phyloP scores from a whole-genome alignment of 64 coral and sea anemone species.

The Hydrozoanthus tunicans region DNA sequence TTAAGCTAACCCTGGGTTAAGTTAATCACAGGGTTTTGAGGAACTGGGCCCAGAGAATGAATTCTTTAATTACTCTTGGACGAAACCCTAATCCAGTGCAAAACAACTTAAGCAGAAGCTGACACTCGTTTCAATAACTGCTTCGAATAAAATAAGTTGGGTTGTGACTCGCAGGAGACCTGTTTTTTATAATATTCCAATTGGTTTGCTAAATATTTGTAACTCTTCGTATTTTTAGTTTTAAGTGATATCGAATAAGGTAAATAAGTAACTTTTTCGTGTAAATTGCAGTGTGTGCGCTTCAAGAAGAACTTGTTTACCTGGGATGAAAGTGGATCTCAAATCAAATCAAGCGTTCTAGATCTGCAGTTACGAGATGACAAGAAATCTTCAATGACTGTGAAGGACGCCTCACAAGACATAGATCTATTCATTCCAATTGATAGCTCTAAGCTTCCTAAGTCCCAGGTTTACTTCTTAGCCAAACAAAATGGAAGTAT shows the following conservation, averaged over 20 bases:
- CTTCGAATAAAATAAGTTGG: no score
- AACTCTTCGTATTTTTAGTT: not conserved
- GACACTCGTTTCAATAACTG: no score
- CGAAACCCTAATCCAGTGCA: no score
- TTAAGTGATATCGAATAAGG: no score
- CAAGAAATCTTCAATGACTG: not conserved
- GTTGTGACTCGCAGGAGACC: no score
- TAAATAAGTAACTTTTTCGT: not conserved
- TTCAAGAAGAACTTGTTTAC: conserved; percentile 15
- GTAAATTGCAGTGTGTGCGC: conserved; percentile 16
- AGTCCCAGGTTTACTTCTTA: conserved; percentile 45
- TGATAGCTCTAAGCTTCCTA: conserved; percentile 26
- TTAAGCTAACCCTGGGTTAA: no score
- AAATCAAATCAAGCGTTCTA: conserved; percentile 41
- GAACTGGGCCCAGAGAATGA: no score
- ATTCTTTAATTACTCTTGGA: no score
- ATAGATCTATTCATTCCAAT: conserved; percentile 10
- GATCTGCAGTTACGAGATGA: conserved; percentile 39
- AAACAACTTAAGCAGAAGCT: no score
- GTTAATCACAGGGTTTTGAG: no score
- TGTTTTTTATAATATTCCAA: not conserved
- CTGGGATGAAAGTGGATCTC: conserved; percentile 33
- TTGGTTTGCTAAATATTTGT: not conserved
- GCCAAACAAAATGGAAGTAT: conserved; percentile 54
- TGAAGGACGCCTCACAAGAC: not conserved